Evolutionary conservation across 2,888 invertebrate genomes (phyloP).

Genomic region (Cistogaster globosa): DNA sequence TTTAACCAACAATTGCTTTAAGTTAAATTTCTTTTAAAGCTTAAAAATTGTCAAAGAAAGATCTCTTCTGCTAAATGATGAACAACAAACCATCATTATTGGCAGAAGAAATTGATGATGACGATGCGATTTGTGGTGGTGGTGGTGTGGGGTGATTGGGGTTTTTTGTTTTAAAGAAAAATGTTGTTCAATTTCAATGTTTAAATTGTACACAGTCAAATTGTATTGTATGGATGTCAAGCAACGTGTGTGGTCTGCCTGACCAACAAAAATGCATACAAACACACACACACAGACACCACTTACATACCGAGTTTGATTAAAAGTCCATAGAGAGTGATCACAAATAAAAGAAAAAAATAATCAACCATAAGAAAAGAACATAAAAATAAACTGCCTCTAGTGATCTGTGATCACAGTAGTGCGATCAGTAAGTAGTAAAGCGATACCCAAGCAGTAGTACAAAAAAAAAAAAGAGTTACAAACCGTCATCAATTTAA

Average conservation of each 20-base stretch:
- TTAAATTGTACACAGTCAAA: conserved; percentile 30
- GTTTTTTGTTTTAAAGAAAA: conserved; percentile 27
- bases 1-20: not conserved
- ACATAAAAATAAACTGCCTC: conserved; percentile 51
- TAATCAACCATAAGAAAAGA: conserved; percentile 21
- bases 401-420: conserved; percentile 61
- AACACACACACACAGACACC: conserved; percentile 17
- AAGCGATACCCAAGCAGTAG: conserved; percentile 35
- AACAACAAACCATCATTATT: conserved; percentile 51
- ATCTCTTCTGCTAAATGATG: conserved; percentile 30
- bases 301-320: conserved; percentile 22
- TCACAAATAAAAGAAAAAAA: conserved; percentile 19
- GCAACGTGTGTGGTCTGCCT: conserved; percentile 67
- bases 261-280: conserved; percentile 18
- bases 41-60: conserved; percentile 46
- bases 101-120: conserved; percentile 41
- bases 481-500: conserved; percentile 48
- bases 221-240: conserved; percentile 37
- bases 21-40: not conserved
- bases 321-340: conserved; percentile 54
- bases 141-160: not conserved
- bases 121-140: conserved; percentile 47
- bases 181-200: conserved; percentile 58
- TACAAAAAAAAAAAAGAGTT: conserved; percentile 16
- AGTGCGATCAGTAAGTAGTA: conserved; percentile 54